Conservation (phyloP, 2,888 invertebrate species). For the Platerodrilus igneus region DNA sequence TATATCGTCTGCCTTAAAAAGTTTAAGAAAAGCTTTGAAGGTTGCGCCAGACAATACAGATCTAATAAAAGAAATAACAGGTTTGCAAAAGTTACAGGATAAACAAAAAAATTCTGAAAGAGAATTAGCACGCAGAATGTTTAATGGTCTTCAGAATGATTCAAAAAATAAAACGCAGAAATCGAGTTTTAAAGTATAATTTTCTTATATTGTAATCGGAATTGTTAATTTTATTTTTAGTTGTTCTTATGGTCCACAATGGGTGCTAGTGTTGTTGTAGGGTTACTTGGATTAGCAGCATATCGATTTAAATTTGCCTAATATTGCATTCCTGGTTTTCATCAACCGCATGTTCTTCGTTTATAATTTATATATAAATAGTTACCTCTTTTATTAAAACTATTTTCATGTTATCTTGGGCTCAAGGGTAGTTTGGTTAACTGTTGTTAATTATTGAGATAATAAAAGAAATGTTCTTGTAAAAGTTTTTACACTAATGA, state of each 20-base stretch:
- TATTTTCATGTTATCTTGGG: too few relatives aligned
- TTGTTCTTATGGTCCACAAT: constrained; percentile 64
- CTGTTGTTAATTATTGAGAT: too few relatives aligned
- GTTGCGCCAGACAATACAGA: constrained; percentile 59
- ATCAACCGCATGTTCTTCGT: too few relatives aligned
- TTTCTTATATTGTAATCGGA: too few relatives aligned
- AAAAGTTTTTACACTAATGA: too few relatives aligned
- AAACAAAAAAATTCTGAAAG: constrained; percentile 50
- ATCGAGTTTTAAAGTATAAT: too few relatives aligned
- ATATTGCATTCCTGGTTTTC: too few relatives aligned
- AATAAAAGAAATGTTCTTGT: too few relatives aligned
- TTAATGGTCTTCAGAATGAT: constrained; percentile 33
- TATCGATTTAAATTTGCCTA: constrained; percentile 63
- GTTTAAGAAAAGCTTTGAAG: constrained; percentile 59
- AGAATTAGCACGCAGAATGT: constrained; percentile 52
- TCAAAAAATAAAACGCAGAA: constrained; percentile 17
- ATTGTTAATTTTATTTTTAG: constrained; percentile 37
- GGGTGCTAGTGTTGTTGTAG: constrained; percentile 62
- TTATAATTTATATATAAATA: too few relatives aligned
- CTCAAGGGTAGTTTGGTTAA: too few relatives aligned
- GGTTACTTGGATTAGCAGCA: constrained; percentile 67
- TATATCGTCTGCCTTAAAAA: constrained; percentile 63
- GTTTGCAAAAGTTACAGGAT: constrained; percentile 36
- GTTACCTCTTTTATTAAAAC: too few relatives aligned
- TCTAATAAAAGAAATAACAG: constrained; percentile 50